A percentile compares a stretch with the other conserved stretches of the same genome.
Evolutionary conservation across 2,888 invertebrate species (phyloP).

Genomic region (Pachymerium ferrugineum): DNA sequence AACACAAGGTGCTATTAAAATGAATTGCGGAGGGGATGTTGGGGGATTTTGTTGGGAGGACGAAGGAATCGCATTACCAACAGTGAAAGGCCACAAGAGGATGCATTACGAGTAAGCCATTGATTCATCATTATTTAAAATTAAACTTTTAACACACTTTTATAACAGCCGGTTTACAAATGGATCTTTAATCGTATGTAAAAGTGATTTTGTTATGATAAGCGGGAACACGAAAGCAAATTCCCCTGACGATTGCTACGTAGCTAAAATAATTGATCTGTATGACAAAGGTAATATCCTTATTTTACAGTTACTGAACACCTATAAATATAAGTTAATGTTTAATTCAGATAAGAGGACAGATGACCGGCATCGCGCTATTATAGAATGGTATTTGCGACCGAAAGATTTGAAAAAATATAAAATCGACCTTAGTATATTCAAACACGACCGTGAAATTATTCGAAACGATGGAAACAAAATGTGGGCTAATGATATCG

Average conservation of each 20-base stretch:
- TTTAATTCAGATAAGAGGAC: not conserved
- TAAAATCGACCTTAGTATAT: not conserved
- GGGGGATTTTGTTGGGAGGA: too few relatives aligned
- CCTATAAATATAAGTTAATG: not conserved
- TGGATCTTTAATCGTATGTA: not conserved
- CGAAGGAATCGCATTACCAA: too few relatives aligned
- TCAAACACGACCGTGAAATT: not conserved
- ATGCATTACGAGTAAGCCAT: not conserved
- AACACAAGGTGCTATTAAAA: too few relatives aligned
- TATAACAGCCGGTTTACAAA: not conserved
- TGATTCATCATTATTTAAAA: not conserved
- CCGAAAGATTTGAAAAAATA: not conserved
- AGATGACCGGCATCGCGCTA: not conserved
- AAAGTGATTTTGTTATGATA: not conserved
- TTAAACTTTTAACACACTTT: not conserved
- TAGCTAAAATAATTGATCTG: not conserved
- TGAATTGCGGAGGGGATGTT: too few relatives aligned
- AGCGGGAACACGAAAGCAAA: too few relatives aligned
- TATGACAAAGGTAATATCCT: not conserved
- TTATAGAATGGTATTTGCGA: not conserved
- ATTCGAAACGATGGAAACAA: not conserved
- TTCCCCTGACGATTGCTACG: not conserved
- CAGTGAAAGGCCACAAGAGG: not conserved
- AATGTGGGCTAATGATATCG: not conserved
- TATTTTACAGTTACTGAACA: not conserved